Base-by-base conservation (phyloP, 2,888 invertebrate genomes). In the Coecobrya sp. region DNA sequence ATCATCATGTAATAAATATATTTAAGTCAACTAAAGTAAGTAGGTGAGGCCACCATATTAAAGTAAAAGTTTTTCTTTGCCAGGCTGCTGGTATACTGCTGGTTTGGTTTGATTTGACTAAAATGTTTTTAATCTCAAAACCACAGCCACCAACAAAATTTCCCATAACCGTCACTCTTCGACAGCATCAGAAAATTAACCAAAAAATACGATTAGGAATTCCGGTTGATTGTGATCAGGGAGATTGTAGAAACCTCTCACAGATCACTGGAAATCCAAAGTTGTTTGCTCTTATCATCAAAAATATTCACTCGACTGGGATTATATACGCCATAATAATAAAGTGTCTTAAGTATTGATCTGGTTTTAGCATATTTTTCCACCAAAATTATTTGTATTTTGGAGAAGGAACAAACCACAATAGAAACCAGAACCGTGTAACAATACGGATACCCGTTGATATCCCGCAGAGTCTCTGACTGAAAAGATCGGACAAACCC, bases 261-360 rank as follows among this genome's bases (percentile, higher is more conserved):
- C 62, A 25, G 19, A 59, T 25, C 25, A 62, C 4, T 16, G 16
- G 13, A 68, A 73, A 45, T 45, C 1, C 25, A 22, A 49, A 45
- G 49, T 49, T 76, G 76, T 76, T 45, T 76, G 49, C 45, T 22
- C 11, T 49, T 49, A 2, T 42, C 73, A 73, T 73, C 73, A 73
- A 73, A 42, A 73, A n/a, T 30, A 52, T n/a, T 16, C 1, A 16
- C 59, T 62, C 59, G 22, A 62, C 16, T 62, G 10, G 22, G 59
- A 22, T 62, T 19, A 62, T 62, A 62, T 22, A 36, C 27, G 11
- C 49, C 10, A 49, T n/a, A 25, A 25, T 30, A 73, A 73, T 42
- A 73, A 42, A 49, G 22, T 76, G 76, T 76, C 76, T 76, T 76
- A 49, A 76, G 49, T 76, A 76, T 27, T 76, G 76, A 76, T 76